These are phyloP conservation scores for Brassicogethes aeneus DNA, from an alignment of 2,888 invertebrate genomes.

Conservation along the genomic window DNA sequence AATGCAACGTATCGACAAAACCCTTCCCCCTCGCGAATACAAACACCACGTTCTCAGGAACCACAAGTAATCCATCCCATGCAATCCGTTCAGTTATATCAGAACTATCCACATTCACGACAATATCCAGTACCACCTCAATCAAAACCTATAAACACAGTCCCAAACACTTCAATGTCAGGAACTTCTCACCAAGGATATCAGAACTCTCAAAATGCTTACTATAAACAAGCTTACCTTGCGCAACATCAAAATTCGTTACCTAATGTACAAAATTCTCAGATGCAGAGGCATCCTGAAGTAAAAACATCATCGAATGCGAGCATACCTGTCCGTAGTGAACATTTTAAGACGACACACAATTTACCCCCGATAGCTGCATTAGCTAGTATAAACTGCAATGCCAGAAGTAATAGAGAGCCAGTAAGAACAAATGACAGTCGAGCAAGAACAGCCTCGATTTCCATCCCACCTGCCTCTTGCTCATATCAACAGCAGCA, in stretches of 20 bases:
- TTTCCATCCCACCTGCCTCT: constrained; percentile 9
- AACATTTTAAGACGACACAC: constrained; percentile 36
- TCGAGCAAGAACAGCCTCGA: constrained; percentile 15
- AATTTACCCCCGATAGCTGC: constrained; percentile 47
- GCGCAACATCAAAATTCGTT: background rate
- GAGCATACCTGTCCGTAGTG: constrained; percentile 1
- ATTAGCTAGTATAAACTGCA: constrained; percentile 40
- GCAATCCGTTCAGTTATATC: background rate
- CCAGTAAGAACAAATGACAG: constrained; percentile 19
- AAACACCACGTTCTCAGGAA: constrained; percentile 1
- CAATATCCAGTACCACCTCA: background rate
- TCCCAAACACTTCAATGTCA: background rate
- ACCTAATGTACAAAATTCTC: background rate
- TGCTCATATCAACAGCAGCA: constrained; percentile 13
- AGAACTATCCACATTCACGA: background rate
- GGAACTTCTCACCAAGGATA: background rate
- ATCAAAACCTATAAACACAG: constrained; percentile 1
- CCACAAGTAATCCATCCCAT: background rate
- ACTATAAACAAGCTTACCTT: constrained; percentile 14
- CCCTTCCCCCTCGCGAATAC: constrained; percentile 19
- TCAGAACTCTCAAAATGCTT: constrained; percentile 8
- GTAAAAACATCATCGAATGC: constrained; percentile 1
- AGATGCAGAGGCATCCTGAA: constrained; percentile 2
- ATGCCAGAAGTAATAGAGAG: constrained; percentile 38
- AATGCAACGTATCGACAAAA: constrained; percentile 15